These are phyloP conservation scores for Pygoscelis adeliae DNA, from an alignment of 2,113 vertebrate genomes.

Conservation along the genomic window DNA sequence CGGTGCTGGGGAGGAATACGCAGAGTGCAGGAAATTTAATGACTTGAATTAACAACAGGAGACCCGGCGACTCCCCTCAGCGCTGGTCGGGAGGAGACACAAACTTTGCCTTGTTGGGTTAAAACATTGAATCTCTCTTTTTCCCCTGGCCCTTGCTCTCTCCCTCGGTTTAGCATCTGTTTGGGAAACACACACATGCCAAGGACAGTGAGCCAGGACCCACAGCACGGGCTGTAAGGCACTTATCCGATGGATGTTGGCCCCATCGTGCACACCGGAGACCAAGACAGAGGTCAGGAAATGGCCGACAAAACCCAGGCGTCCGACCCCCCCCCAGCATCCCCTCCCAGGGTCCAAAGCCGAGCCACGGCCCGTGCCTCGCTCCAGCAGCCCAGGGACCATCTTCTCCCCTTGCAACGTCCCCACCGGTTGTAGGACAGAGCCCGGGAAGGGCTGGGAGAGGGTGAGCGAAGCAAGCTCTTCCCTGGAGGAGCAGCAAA, in stretches of 20 bases:
- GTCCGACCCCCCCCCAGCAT: too few relatives aligned
- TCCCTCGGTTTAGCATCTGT: accelerated
- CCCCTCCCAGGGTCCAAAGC: not conserved
- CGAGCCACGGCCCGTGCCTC: accelerated
- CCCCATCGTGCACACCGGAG: accelerated
- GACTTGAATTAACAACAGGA: constrained; percentile 39
- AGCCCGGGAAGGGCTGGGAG: not conserved
- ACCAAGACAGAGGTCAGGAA: not conserved
- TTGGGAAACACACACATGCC: accelerated
- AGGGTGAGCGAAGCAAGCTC: accelerated
- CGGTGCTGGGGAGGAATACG: constrained; percentile 30
- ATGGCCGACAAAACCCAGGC: not conserved
- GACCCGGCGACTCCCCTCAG: not conserved
- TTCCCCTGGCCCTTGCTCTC: not conserved
- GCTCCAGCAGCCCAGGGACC: not conserved
- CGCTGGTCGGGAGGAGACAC: not conserved
- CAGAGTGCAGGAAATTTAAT: not conserved
- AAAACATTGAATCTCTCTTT: not conserved
- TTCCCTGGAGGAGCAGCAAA: not conserved
- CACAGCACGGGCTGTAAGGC: accelerated
- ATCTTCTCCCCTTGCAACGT: accelerated
- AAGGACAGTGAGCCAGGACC: not conserved
- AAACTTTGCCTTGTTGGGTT: not conserved
- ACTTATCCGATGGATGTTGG: accelerated
- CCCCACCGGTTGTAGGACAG: accelerated